phyloP scores from a whole-genome alignment of 2,888 invertebrate species.

The Aquatica leii region DNA sequence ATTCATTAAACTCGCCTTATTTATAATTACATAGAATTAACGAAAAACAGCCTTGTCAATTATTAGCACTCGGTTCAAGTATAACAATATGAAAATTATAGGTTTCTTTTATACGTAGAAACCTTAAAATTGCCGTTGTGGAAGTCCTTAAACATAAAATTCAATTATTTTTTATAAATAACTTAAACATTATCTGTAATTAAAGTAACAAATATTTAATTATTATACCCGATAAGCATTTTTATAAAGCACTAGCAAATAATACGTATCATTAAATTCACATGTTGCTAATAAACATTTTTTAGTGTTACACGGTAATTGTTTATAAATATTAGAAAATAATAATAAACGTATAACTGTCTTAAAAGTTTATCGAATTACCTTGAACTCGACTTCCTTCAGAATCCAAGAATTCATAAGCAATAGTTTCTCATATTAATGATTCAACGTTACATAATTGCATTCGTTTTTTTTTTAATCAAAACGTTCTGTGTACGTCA shows the following conservation, averaged over 20 bases:
- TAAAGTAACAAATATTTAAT: too few species aligned
- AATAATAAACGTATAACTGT: background rate
- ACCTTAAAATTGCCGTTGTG: slow-evolving; percentile 3
- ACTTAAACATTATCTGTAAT: background rate
- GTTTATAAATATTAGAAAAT: background rate
- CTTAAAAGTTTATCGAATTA: slow-evolving; percentile 8
- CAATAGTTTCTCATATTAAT: too few species aligned
- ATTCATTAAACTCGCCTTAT: too few species aligned
- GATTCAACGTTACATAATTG: too few species aligned
- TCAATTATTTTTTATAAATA: slow-evolving; percentile 5
- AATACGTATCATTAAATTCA: too few species aligned
- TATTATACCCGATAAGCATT: too few species aligned
- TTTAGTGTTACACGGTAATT: background rate
- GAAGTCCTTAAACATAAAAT: background rate
- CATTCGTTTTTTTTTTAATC: too few species aligned
- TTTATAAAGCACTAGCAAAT: too few species aligned
- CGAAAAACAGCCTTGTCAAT: background rate
- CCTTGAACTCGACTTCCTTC: slow-evolving; percentile 11
- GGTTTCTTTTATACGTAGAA: slow-evolving; percentile 7
- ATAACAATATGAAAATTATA: slow-evolving; percentile 11
- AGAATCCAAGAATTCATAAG: background rate
- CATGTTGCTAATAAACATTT: too few species aligned
- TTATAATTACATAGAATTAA: background rate
- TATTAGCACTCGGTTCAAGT: background rate
- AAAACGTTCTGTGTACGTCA: too few species aligned